Conservation (phyloP, 37 sponge, comb jelly and placozoan genomes). For the Chondrosia reniformis region DNA sequence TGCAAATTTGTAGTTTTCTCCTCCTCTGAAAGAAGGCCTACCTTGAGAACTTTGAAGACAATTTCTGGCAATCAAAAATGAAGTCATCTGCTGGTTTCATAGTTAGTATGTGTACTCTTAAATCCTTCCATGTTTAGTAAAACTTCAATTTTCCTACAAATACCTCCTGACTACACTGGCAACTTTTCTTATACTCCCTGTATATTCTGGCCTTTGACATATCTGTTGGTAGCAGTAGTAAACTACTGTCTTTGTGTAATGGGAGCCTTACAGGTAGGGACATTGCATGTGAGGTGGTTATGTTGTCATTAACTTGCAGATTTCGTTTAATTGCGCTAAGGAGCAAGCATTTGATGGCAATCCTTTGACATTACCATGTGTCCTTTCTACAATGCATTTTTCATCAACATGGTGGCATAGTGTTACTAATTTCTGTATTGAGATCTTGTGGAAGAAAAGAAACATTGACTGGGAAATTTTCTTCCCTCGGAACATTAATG, state of each 20-base stretch:
- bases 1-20: background rate
- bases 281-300: background rate
- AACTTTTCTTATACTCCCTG: background rate
- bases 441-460: background rate
- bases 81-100: background rate
- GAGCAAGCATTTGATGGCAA: background rate
- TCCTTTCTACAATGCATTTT: background rate
- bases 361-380: background rate
- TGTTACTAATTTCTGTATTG: background rate
- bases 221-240: background rate
- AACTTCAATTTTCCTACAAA: background rate
- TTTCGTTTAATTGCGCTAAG: background rate
- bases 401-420: background rate
- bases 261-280: background rate
- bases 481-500: background rate
- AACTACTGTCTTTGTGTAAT: background rate
- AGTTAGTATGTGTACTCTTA: background rate
- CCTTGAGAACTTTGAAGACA: background rate
- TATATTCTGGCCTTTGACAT: background rate
- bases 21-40: background rate
- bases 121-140: background rate
- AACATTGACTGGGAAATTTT: background rate
- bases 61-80: background rate
- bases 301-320: background rate
- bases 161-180: background rate